phyloP scores from a whole-genome alignment of 2,797 vertebrate genomes.

The Poeciliopsis infans region DNA sequence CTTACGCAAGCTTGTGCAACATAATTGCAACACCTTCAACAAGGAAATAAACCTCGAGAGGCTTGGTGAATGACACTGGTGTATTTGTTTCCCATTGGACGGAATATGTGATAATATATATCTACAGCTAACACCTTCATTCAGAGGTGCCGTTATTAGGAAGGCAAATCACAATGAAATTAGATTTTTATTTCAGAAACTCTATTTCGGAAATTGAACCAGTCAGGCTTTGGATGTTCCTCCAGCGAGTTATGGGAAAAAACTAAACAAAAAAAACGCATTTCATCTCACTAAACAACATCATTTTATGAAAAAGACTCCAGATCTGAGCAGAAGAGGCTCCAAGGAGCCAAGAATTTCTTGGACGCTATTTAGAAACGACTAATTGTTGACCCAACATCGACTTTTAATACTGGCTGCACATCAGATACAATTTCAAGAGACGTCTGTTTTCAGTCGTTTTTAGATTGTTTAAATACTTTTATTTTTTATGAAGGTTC shows the following conservation, averaged over 20 bases:
- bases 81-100: conserved; percentile 31
- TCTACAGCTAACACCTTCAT: background rate
- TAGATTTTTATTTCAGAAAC: too few species aligned
- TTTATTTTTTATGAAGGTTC: background rate
- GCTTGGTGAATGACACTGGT: conserved; percentile 36
- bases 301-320: conserved; percentile 46
- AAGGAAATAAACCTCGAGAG: conserved; percentile 14
- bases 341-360: too few species aligned
- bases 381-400: too few species aligned
- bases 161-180: background rate
- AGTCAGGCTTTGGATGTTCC: background rate
- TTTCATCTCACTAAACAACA: conserved; percentile 24
- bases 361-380: too few species aligned
- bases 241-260: background rate
- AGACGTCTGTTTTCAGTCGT: background rate
- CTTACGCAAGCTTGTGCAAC: conserved; percentile 53
- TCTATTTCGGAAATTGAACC: conserved; percentile 13
- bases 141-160: background rate
- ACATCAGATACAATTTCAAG: background rate
- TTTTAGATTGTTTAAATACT: background rate
- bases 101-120: conserved; percentile 1
- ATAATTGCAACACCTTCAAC: conserved; percentile 31
- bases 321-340: conserved; percentile 14
- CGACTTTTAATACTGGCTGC: conserved; percentile 39
- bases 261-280: background rate